A percentile compares a stretch with the other conserved stretches of the same genome.
These are phyloP conservation scores for Sebastiscus albofasciatus DNA, from an alignment of 2,797 vertebrate genomes.

Conservation along the genomic window DNA sequence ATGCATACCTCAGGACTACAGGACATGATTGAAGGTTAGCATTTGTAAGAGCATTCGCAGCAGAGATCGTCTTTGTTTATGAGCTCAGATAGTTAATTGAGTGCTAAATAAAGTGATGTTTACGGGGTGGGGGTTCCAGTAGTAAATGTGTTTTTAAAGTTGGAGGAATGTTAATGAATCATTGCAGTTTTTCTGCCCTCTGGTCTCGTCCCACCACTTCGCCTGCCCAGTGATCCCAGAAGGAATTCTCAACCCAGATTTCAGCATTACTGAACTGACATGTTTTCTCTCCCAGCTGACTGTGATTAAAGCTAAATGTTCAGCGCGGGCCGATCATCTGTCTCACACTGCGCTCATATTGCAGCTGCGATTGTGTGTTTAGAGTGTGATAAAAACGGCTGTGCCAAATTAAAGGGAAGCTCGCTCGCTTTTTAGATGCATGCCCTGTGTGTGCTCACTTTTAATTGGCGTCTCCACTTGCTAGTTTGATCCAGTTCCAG, in stretches of 20 bases:
- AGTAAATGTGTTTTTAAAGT: slow-evolving; percentile 3
- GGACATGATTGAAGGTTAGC: not conserved
- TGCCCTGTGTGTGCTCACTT: not conserved
- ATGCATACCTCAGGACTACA: not conserved
- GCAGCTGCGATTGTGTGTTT: slow-evolving; percentile 17
- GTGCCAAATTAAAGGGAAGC: not conserved
- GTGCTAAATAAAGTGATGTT: slow-evolving; percentile 3
- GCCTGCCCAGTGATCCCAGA: slow-evolving; percentile 30
- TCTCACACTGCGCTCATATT: not conserved
- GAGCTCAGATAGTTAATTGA: not conserved
- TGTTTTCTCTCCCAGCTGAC: slow-evolving; percentile 36
- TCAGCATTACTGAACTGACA: slow-evolving; percentile 1
- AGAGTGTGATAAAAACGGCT: not conserved
- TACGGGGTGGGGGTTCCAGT: not conserved
- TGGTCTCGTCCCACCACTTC: not conserved
- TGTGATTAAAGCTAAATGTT: slow-evolving; percentile 10
- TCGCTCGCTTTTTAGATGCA: not conserved
- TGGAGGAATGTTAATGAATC: slow-evolving; percentile 43
- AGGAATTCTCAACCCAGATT: slow-evolving; percentile 30
- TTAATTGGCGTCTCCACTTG: not conserved
- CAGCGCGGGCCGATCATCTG: not conserved
- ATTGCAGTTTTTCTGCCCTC: slow-evolving; percentile 21
- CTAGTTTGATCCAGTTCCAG: not conserved
- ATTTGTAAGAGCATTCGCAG: not conserved
- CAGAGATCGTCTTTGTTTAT: slow-evolving; percentile 6